Evolutionary conservation across 2,797 vertebrate species (phyloP).

Genomic region (Coregonus suidteri): DNA sequence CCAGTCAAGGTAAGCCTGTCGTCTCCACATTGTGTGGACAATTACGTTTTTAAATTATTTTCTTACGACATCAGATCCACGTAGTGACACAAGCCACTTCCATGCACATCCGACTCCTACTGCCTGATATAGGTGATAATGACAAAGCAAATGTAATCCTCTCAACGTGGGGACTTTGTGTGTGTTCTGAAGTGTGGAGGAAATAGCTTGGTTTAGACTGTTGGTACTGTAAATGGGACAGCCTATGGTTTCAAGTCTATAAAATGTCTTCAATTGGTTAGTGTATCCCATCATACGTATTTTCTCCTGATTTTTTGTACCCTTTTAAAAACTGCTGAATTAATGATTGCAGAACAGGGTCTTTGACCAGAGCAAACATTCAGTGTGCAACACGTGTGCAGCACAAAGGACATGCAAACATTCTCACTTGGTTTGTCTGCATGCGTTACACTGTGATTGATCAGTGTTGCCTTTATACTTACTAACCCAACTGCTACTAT

Average conservation of each 20-base stretch:
- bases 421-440: background rate
- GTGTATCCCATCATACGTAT: background rate
- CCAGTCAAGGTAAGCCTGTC: constrained; percentile 80
- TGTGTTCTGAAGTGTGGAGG: too few species aligned
- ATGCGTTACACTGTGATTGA: too few species aligned
- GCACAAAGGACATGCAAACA: constrained; percentile 12
- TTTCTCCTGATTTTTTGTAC: background rate
- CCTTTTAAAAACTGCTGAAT: constrained; percentile 28
- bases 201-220: too few species aligned
- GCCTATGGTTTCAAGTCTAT: background rate
- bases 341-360: constrained; percentile 30
- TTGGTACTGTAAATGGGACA: background rate
- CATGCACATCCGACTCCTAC: background rate
- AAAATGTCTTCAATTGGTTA: background rate
- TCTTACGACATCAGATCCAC: background rate
- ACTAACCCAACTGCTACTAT: too few species aligned
- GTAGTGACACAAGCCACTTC: background rate
- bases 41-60: background rate
- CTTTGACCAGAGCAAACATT: constrained; percentile 32
- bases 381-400: constrained; percentile 24
- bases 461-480: background rate
- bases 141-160: too few species aligned
- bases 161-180: too few species aligned
- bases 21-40: background rate
- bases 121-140: too few species aligned